Evolutionary conservation across 2,888 invertebrate genomes (phyloP).

Genomic region (Sphaeridia pumilis): DNA sequence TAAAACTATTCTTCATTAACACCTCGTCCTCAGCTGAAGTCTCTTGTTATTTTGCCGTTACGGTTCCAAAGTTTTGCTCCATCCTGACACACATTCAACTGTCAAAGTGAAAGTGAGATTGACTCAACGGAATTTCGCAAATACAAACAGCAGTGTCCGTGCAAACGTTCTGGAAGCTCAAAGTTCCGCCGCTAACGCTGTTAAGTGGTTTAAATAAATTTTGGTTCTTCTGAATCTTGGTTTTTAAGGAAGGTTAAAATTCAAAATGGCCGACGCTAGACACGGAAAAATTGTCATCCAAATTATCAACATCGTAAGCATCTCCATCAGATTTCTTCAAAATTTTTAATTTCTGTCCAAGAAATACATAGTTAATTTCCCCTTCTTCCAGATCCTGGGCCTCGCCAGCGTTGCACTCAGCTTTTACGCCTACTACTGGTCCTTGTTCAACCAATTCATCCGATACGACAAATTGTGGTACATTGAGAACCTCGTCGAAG

Average conservation of each 20-base stretch:
- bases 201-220: too few species aligned
- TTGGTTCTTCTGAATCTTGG: too few species aligned
- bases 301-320: not conserved
- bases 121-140: not conserved
- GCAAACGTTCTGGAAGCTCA: not conserved
- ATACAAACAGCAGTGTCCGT: not conserved
- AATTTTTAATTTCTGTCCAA: too few species aligned
- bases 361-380: not conserved
- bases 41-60: not conserved
- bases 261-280: not conserved
- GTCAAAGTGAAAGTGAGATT: too few species aligned
- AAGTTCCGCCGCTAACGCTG: too few species aligned
- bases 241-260: too few species aligned
- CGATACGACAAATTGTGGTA: constrained; percentile 14
- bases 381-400: constrained; percentile 8
- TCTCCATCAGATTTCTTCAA: too few species aligned
- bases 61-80: too few species aligned
- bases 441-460: constrained; percentile 10
- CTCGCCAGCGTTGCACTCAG: constrained; percentile 10
- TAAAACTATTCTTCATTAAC: not conserved
- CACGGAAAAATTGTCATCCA: not conserved
- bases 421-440: constrained; percentile 16
- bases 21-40: not conserved
- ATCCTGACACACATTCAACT: too few species aligned
- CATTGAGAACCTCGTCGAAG: constrained; percentile 15